Evolutionary conservation across 2,888 invertebrate genomes (phyloP), one percentile per base, ranked within the genome.

Genomic region (Acronicta alni): DNA sequence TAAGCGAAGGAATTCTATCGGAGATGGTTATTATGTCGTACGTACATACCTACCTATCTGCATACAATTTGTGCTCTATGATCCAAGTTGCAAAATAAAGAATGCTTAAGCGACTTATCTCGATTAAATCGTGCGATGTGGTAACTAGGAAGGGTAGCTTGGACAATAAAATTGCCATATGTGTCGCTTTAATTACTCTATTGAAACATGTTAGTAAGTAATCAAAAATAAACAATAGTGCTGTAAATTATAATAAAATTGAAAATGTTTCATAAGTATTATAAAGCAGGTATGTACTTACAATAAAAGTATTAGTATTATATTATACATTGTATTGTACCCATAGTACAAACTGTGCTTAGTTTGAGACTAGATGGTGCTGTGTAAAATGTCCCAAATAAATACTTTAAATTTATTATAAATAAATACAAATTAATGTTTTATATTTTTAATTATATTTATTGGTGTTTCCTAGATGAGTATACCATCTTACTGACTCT

Each of bases 151-250:
- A 92, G 87, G 86, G 87, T 69, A 56, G 66, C 75, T 82, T 81
- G 82, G 84, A 92, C 91, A 91, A 90, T 92, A 77, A 85, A 90
- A 91, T 88, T 88, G 88, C 82, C 83, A 85, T n/a, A n/a, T 80
- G 67, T 83, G 83, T 85, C 84, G 80, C 80, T 72, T 77, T 84
- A 82, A 85, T 82, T 83, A 78, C 79, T 74, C 77, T 83, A 85
- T 84, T 83, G 79, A 76, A 75, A 76, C 55, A 65, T 59, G 54
- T 61, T 55, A 57, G 59, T 65, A 59, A 57, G 59, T 65, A 59
- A 71, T 67, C 44, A 61, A 49, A 57, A 59, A 72, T 57, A 60
- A 67, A 67, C 68, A 67, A 67, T 67, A 67, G 38, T 51, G 39
- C 30, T 45, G 12, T 16, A 35, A 49, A 71, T 52, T 67, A 53